Conservation (phyloP, 2,113 vertebrate species). For the Gobio gobio region DNA sequence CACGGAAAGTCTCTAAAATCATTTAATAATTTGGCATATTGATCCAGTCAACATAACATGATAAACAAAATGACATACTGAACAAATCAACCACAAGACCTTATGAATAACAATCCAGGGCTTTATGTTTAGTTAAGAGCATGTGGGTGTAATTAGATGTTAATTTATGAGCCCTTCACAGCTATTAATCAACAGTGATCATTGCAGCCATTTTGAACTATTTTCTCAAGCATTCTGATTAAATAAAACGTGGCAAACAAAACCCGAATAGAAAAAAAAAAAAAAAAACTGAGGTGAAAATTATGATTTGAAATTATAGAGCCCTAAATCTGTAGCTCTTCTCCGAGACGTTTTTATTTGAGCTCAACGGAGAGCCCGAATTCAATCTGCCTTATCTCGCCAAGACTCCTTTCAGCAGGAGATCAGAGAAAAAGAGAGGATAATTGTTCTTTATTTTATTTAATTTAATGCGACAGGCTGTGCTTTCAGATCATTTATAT, state of each 20-base stretch:
- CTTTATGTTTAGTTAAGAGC: constrained; percentile 40
- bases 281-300: constrained; percentile 71
- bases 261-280: constrained; percentile 63
- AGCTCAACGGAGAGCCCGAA: constrained; percentile 75
- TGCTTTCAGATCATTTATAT: constrained; percentile 90
- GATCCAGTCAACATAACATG: not conserved
- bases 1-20: not conserved
- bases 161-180: constrained; percentile 57
- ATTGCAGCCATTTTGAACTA: constrained; percentile 52
- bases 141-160: constrained; percentile 55
- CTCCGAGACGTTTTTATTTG: constrained; percentile 75
- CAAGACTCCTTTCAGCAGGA: constrained; percentile 82
- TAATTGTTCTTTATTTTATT: constrained; percentile 91
- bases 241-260: constrained; percentile 53
- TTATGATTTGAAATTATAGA: constrained; percentile 79
- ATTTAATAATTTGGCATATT: not conserved
- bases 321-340: constrained; percentile 72
- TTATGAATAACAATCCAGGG: constrained; percentile 35
- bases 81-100: constrained; percentile 6
- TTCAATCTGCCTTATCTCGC: constrained; percentile 87
- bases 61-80: not conserved
- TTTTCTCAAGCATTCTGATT: constrained; percentile 43
- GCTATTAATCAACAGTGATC: constrained; percentile 62
- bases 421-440: constrained; percentile 83
- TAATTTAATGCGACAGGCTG: constrained; percentile 86